A percentile compares a stretch with the other conserved stretches of the same genome.
phyloP scores from a whole-genome alignment of 2,888 invertebrate species.

The Ichneumon xanthorius region DNA sequence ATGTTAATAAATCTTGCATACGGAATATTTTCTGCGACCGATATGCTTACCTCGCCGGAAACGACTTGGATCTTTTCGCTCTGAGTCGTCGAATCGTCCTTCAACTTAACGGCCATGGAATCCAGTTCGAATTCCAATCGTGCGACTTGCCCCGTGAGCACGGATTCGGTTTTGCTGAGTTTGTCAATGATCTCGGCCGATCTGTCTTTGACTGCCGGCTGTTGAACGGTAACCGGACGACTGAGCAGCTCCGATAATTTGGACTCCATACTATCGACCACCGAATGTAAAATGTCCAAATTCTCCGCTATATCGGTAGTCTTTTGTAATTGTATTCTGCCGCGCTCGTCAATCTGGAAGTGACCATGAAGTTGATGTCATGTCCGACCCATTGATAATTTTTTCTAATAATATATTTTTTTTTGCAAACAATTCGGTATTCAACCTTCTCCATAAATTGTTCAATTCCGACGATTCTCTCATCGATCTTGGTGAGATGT shows the following conservation, averaged over 20 bases:
- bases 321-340: constrained; percentile 88
- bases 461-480: constrained; percentile 91
- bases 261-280: constrained; percentile 83
- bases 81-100: constrained; percentile 69
- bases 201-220: constrained; percentile 67
- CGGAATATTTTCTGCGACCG: neutral
- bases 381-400: neutral
- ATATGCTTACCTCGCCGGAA: constrained; percentile 67
- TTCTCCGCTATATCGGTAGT: constrained; percentile 87
- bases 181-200: constrained; percentile 71
- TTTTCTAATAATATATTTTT: neutral
- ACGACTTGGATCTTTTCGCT: constrained; percentile 69
- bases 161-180: constrained; percentile 74
- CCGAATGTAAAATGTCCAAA: constrained; percentile 85
- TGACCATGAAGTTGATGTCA: neutral
- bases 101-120: constrained; percentile 64
- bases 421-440: neutral
- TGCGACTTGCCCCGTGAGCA: constrained; percentile 73
- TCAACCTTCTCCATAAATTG: constrained; percentile 90
- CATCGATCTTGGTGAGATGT: constrained; percentile 90
- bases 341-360: constrained; percentile 88
- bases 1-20: neutral
- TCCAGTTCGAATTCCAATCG: constrained; percentile 75
- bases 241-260: constrained; percentile 84
- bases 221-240: constrained; percentile 51